Conservation (phyloP, 2,113 vertebrate species). For the Fulmarus glacialis region DNA sequence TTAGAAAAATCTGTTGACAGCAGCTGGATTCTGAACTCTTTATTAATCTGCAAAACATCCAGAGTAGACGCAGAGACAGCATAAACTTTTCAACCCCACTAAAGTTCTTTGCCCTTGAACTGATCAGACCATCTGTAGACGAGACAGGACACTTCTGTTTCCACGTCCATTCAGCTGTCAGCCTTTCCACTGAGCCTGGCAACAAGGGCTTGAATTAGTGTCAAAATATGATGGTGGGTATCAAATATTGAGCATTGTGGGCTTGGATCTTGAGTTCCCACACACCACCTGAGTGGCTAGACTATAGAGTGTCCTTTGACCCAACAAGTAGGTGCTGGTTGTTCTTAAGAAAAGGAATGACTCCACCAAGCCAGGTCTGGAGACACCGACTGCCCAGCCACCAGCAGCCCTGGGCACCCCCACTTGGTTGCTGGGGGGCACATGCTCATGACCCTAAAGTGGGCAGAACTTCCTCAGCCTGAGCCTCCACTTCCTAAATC, state of each 20-base stretch:
- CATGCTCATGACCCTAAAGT: not conserved
- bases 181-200: not conserved
- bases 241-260: not conserved
- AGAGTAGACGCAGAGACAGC: not conserved
- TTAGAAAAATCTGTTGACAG: constrained; percentile 1
- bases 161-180: not conserved
- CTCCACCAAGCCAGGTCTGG: not conserved
- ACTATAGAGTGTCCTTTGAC: not conserved
- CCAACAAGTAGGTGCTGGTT: not conserved
- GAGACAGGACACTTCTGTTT: not conserved
- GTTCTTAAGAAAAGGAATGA: not conserved
- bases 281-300: not conserved
- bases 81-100: not conserved
- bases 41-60: not conserved
- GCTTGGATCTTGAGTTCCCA: not conserved
- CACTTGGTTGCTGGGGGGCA: rapidly evolving
- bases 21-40: not conserved
- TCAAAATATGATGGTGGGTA: not conserved
- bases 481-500: not conserved
- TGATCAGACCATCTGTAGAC: not conserved
- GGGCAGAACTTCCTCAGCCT: not conserved
- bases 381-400: not conserved
- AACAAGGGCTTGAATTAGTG: not conserved
- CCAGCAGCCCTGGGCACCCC: not conserved
- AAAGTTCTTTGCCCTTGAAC: not conserved